These are phyloP conservation scores for Caranx ignobilis DNA, from an alignment of 2,113 vertebrate genomes.

Conservation along the genomic window DNA sequence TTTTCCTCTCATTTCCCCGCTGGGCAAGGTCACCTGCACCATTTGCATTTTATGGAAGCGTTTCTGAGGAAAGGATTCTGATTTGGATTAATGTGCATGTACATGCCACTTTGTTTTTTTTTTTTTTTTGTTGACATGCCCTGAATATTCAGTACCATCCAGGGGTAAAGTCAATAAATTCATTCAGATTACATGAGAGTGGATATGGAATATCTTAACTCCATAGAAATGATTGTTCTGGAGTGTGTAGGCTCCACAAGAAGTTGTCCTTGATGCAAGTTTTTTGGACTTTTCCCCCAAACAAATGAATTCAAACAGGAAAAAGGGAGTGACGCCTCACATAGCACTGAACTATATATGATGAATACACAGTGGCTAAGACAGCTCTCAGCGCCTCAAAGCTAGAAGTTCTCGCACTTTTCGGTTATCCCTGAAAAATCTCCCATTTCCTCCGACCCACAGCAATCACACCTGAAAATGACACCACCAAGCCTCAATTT, in stretches of 20 bases:
- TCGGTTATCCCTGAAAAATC: slow-evolving; percentile 22
- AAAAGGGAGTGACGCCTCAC: not conserved
- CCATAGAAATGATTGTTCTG: slow-evolving; percentile 43
- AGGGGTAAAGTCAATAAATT: slow-evolving; percentile 74
- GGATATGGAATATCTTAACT: slow-evolving; percentile 48
- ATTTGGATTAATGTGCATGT: slow-evolving; percentile 80
- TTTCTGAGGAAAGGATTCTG: slow-evolving; percentile 70
- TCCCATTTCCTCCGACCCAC: not conserved
- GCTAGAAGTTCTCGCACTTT: not conserved
- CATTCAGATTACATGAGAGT: slow-evolving; percentile 65
- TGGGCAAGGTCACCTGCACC: slow-evolving; percentile 78
- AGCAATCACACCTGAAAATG: slow-evolving; percentile 10
- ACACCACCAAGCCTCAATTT: slow-evolving; percentile 29
- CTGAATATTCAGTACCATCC: slow-evolving; percentile 79
- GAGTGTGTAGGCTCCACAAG: slow-evolving; percentile 33
- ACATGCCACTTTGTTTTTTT: slow-evolving; percentile 52
- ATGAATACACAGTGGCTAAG: not conserved
- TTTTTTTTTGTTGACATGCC: slow-evolving; percentile 54
- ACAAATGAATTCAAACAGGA: not conserved
- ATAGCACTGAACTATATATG: not conserved
- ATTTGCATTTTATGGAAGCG: slow-evolving; percentile 81
- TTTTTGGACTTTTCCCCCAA: slow-evolving; percentile 23
- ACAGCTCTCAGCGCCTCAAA: not conserved
- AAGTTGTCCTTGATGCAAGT: slow-evolving; percentile 51
- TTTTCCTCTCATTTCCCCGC: slow-evolving; percentile 61